Conservation (phyloP, 2,113 vertebrate species). For the Sardina pilchardus region DNA sequence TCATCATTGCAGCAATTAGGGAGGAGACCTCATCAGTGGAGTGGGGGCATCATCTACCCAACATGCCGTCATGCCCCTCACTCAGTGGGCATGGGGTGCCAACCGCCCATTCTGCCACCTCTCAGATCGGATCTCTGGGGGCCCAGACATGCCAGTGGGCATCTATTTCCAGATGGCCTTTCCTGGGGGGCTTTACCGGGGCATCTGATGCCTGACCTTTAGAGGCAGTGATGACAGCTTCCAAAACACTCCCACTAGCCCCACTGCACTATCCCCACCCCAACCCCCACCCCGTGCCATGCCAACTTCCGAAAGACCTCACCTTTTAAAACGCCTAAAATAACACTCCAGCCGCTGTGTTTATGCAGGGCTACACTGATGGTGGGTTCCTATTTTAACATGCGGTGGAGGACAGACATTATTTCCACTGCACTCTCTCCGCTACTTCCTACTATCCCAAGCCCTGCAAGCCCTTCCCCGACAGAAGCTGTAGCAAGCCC, state of each 20-base stretch:
- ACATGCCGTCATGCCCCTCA: not conserved
- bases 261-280: not conserved
- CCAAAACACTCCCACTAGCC: not conserved
- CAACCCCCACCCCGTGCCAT: too few relatives aligned
- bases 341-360: not conserved
- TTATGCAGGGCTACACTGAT: not conserved
- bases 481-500: not conserved
- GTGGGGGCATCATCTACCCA: not conserved
- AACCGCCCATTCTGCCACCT: not conserved
- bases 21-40: not conserved
- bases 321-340: not conserved
- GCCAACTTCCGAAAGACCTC: not conserved
- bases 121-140: not conserved
- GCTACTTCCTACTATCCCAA: not conserved
- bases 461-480: not conserved
- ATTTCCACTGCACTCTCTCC: not conserved
- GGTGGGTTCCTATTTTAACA: not conserved
- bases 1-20: not conserved
- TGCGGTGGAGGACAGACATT: not conserved
- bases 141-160: not conserved
- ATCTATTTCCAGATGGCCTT: constrained; percentile 7
- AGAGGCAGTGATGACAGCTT: not conserved
- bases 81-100: not conserved
- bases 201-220: constrained; percentile 5
- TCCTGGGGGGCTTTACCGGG: not conserved